phyloP scores from a whole-genome alignment of 1,140 invertebrate genomes.

The Drosophila santomea region DNA sequence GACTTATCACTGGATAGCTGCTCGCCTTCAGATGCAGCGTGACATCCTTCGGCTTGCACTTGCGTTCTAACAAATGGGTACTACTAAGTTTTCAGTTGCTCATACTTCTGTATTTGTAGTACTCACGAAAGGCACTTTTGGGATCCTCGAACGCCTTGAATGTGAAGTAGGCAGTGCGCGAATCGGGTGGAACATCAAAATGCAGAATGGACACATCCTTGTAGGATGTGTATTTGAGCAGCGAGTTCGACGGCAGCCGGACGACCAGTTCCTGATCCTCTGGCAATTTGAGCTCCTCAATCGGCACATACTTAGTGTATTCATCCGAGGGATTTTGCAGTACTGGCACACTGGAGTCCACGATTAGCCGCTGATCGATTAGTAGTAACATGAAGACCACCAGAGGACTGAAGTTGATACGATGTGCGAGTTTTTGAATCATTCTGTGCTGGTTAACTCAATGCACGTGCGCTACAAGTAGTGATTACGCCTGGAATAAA shows the following conservation, averaged over 20 bases:
- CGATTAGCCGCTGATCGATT: constrained; percentile 34
- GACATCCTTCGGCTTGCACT: constrained; percentile 87
- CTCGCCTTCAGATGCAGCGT: constrained; percentile 89
- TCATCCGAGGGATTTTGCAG: constrained; percentile 52
- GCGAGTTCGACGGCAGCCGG: constrained; percentile 79
- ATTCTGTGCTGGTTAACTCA: constrained; percentile 14
- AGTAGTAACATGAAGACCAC: constrained; percentile 38
- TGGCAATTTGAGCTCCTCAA: constrained; percentile 57
- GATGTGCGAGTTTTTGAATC: constrained; percentile 18
- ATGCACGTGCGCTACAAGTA: neutral
- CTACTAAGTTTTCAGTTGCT: neutral
- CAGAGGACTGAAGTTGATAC: constrained; percentile 25
- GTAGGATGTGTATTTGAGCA: constrained; percentile 81
- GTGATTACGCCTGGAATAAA: constrained; percentile 6
- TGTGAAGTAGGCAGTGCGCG: constrained; percentile 68
- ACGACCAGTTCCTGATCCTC: constrained; percentile 73
- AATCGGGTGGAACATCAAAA: constrained; percentile 73
- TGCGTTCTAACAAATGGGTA: constrained; percentile 81
- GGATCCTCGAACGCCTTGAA: constrained; percentile 83
- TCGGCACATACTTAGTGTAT: constrained; percentile 45
- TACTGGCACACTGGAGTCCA: constrained; percentile 54
- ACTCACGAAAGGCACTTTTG: constrained; percentile 84
- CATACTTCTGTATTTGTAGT: neutral
- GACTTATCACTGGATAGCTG: constrained; percentile 91
- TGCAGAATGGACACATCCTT: constrained; percentile 84